These are phyloP conservation scores for Tragelaphus strepsiceros DNA, from an alignment of 2,113 vertebrate species.

Conservation along the genomic window DNA sequence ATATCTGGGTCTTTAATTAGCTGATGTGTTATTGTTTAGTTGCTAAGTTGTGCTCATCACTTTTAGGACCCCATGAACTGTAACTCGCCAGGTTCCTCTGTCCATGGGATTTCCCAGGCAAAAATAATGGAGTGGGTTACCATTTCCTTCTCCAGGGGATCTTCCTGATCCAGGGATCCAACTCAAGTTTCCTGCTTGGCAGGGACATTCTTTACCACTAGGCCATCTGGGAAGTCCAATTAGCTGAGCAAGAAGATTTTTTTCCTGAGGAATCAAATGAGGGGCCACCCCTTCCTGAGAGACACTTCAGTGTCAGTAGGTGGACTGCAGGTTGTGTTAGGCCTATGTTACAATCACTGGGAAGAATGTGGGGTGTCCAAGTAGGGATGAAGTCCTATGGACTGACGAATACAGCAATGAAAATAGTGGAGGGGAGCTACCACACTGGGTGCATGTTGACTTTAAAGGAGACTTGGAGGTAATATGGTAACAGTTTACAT, in stretches of 20 bases:
- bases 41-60: background rate
- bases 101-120: background rate
- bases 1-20: background rate
- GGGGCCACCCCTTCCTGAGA: background rate
- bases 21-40: background rate
- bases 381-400: background rate
- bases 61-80: background rate
- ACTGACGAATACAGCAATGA: background rate
- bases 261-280: background rate
- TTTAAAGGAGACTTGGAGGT: background rate
- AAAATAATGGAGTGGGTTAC: background rate
- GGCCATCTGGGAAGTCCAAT: background rate
- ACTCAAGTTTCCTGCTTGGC: background rate
- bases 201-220: background rate
- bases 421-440: background rate
- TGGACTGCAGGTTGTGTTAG: fast-evolving
- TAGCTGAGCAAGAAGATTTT: background rate
- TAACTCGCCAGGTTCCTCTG: background rate
- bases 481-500: background rate
- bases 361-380: background rate
- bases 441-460: background rate
- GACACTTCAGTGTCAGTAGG: background rate
- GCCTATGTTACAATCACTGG: background rate
- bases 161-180: background rate
- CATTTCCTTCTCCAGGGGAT: background rate